Evolutionary conservation across 2,888 invertebrate genomes (phyloP).

Genomic region (Craniophora ligustri): DNA sequence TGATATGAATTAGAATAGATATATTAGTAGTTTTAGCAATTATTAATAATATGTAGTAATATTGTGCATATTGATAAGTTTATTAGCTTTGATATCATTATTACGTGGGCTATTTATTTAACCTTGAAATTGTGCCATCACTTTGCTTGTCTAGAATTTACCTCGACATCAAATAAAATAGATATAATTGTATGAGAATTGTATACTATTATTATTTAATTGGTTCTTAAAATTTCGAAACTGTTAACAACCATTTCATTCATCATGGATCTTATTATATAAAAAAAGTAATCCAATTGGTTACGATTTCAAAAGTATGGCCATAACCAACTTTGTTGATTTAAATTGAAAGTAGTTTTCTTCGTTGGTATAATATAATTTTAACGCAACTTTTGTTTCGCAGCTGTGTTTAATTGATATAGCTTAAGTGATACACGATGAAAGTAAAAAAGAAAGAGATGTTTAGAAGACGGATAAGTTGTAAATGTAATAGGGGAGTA

Average conservation of each 20-base stretch:
- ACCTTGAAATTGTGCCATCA: background rate
- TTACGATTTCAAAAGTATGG: constrained; percentile 21
- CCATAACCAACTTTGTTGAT: constrained; percentile 13
- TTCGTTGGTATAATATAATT: constrained; percentile 17
- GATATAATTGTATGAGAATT: background rate
- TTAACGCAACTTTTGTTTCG: constrained; percentile 1
- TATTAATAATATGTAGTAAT: too few species aligned
- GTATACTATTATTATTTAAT: constrained; percentile 1
- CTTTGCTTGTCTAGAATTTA: constrained; percentile 6
- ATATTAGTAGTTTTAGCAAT: too few species aligned
- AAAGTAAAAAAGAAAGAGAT: too few species aligned
- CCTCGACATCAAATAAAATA: background rate
- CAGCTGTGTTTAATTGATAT: constrained; percentile 8
- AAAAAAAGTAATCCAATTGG: constrained; percentile 32
- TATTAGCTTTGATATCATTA: constrained; percentile 8
- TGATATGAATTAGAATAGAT: too few species aligned
- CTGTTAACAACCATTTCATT: constrained; percentile 13
- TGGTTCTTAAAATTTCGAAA: constrained; percentile 3
- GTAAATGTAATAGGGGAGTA: too few species aligned
- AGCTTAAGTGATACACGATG: too few species aligned
- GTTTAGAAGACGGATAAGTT: too few species aligned
- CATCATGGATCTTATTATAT: constrained; percentile 36
- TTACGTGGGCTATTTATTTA: constrained; percentile 1
- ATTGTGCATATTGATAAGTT: constrained; percentile 12
- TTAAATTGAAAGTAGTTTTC: constrained; percentile 19